These are phyloP conservation scores for Plutomurus gul DNA, from an alignment of 1,140 invertebrate species.

Conservation along the genomic window DNA sequence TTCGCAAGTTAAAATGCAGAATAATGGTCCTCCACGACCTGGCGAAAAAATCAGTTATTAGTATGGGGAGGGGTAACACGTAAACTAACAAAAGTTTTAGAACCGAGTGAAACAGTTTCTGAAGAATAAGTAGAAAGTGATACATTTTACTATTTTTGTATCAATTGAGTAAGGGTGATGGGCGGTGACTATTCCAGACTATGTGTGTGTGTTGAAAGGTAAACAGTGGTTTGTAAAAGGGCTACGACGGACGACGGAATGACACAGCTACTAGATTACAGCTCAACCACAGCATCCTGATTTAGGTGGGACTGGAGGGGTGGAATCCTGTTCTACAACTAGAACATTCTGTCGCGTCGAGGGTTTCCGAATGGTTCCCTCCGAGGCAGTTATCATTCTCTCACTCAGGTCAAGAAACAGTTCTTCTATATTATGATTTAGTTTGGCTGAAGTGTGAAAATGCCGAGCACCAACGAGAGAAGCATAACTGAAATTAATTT, in stretches of 20 bases:
- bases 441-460: constrained; percentile 93
- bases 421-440: constrained; percentile 90
- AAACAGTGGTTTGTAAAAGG: background rate
- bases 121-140: too few relatives aligned
- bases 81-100: too few relatives aligned
- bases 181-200: background rate
- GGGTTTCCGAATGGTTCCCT: constrained; percentile 58
- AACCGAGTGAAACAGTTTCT: too few relatives aligned
- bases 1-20: too few relatives aligned
- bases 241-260: background rate
- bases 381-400: constrained; percentile 66
- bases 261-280: background rate
- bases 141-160: too few relatives aligned
- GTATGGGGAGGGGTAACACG: too few relatives aligned
- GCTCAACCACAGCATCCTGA: constrained; percentile 58
- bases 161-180: too few relatives aligned
- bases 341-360: constrained; percentile 63
- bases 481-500: constrained; percentile 76
- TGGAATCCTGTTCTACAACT: constrained; percentile 66
- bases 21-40: too few relatives aligned
- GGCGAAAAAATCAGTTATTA: too few relatives aligned
- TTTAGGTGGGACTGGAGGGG: constrained; percentile 51
- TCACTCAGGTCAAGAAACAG: constrained; percentile 86
- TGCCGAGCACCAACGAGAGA: constrained; percentile 90
- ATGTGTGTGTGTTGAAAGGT: background rate